Base-by-base conservation (phyloP, 53 echinoderm and acorn worm genomes). In the Arbacia lixula region DNA sequence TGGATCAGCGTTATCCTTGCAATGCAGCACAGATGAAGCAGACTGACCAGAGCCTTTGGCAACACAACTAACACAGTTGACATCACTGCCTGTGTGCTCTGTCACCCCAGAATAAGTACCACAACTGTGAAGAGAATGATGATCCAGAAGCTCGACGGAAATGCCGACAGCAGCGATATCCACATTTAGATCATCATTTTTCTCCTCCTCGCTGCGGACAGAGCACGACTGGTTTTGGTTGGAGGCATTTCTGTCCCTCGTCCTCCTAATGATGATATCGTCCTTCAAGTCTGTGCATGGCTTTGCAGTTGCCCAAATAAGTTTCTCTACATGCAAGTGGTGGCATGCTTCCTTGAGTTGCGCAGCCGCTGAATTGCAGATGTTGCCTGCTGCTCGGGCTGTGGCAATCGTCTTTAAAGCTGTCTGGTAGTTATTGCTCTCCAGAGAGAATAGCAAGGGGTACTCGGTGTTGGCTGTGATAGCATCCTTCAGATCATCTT, bases 231-330 rank as follows among this genome's bases (percentile, higher is more conserved):
- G 14, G 29, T 33, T 27, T 14, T 69, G 40, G 9, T 68, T 29
- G 29, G 2, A 30, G 19, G 30, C 29, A 62, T 68, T 53, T 55
- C 34, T 34, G 35, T 38, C 27, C 1, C 12, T 40, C 1, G 37
- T 17, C 6, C 56, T 57, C 25, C 84, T 87, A 12, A 88, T 88
- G n/a, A 83, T 86, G 62, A 91, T 86, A 56, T 93, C 88, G 77
- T 88, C 86, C 34, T 37, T 41, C 51, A 67, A 49, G 64, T 85
- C 74, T 65, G n/a, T 20, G 52, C 86, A 83, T 9, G 90, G 93
- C 38, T 37, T 87, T 41, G 85, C 93, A 2, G 88, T 91, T 14
- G 88, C 63, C 26, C 71, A 61, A n/a, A 91, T 40, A 46, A 91
- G 68, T 35, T 72, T 88, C 72, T 93, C 84, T 24, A 93, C 38